Evolutionary conservation across 2,888 invertebrate genomes (phyloP).

Genomic region (Ptilodon capucinus): DNA sequence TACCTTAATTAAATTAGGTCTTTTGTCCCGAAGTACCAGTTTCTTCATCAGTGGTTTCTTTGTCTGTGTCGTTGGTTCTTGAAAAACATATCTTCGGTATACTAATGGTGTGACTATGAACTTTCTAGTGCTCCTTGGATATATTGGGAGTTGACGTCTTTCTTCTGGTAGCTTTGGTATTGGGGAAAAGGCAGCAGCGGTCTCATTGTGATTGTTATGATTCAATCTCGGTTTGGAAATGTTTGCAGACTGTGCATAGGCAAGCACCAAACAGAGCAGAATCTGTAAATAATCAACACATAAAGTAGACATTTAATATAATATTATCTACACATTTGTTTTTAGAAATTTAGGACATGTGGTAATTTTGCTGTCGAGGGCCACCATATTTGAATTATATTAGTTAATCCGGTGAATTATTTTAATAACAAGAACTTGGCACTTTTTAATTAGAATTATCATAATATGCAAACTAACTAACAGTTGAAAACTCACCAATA

Average conservation of each 20-base stretch:
- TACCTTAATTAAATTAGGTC: background rate
- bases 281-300: constrained; percentile 12
- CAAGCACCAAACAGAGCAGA: constrained; percentile 6
- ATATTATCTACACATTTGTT: no score
- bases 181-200: background rate
- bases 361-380: no score
- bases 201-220: background rate
- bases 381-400: no score
- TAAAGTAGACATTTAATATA: no score
- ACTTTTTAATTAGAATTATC: background rate
- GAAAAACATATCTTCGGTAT: constrained; percentile 9
- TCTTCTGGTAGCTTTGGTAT: constrained; percentile 21
- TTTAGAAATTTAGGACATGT: no score
- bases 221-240: constrained; percentile 12
- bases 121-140: constrained; percentile 39
- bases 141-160: constrained; percentile 28
- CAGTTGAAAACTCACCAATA: constrained; percentile 13
- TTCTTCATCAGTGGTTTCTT: constrained; percentile 34
- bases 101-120: constrained; percentile 32
- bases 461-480: background rate
- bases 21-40: constrained; percentile 11
- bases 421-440: no score
- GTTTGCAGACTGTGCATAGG: constrained; percentile 4
- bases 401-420: no score
- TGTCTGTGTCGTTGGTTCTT: constrained; percentile 8